Evolutionary conservation across 2,888 invertebrate species (phyloP).

Genomic region (Amitus sp.): DNA sequence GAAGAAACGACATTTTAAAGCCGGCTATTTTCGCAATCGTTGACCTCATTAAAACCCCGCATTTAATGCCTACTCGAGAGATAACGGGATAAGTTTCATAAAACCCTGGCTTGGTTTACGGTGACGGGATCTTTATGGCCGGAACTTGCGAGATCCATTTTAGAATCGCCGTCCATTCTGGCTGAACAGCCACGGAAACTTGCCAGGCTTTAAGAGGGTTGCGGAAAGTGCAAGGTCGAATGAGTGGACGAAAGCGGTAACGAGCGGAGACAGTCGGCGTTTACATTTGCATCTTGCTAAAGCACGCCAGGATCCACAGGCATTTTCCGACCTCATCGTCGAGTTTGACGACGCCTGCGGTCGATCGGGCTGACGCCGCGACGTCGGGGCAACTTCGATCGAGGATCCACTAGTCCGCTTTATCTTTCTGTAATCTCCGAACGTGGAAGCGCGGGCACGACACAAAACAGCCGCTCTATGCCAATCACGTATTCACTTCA

Average conservation of each 20-base stretch:
- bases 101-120: constrained; percentile 25
- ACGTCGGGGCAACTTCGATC: constrained; percentile 26
- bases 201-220: constrained; percentile 29
- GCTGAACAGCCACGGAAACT: constrained; percentile 29
- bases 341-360: constrained; percentile 29
- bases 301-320: constrained; percentile 10
- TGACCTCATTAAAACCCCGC: no score
- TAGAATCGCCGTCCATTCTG: constrained; percentile 21
- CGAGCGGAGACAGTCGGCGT: constrained; percentile 33
- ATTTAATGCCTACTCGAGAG: constrained; percentile 20
- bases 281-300: constrained; percentile 39
- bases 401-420: constrained; percentile 33
- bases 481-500: neutral
- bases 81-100: constrained; percentile 33
- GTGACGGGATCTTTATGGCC: constrained; percentile 25
- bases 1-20: neutral
- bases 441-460: neutral
- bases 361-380: constrained; percentile 40
- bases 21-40: neutral
- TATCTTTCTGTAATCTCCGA: constrained; percentile 25
- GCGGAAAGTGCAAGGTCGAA: constrained; percentile 28
- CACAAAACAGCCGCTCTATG: constrained; percentile 1
- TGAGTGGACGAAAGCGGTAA: constrained; percentile 37
- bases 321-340: constrained; percentile 14
- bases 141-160: constrained; percentile 12